These are phyloP conservation scores for Varroa destructor DNA, from an alignment of 1,140 invertebrate genomes.

Conservation along the genomic window DNA sequence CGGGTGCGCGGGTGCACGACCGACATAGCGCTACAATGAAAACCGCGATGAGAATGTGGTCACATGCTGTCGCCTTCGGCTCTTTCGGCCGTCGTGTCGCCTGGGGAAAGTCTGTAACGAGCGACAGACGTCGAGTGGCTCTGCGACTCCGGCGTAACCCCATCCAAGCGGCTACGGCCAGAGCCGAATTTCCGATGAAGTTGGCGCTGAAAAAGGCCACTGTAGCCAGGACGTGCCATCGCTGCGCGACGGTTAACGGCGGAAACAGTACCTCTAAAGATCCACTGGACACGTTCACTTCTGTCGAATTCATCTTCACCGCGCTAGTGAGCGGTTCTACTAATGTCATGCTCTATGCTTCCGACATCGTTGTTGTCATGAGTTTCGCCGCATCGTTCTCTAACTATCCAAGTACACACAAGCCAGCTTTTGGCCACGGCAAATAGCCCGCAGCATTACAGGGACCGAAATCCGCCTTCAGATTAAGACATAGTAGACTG, in stretches of 20 bases:
- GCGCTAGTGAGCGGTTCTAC: too few species aligned
- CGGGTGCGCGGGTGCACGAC: constrained; percentile 16
- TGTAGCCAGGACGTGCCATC: constrained; percentile 6
- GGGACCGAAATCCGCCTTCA: too few species aligned
- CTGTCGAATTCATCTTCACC: too few species aligned
- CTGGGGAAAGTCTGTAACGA: constrained; percentile 18
- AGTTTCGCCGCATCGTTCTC: too few species aligned
- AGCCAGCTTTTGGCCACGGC: too few species aligned
- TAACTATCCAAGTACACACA: too few species aligned
- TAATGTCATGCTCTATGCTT: too few species aligned
- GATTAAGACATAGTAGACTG: too few species aligned
- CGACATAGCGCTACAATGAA: constrained; percentile 16
- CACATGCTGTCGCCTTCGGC: constrained; percentile 21
- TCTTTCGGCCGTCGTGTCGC: constrained; percentile 9
- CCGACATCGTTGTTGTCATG: too few species aligned
- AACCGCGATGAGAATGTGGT: constrained; percentile 24
- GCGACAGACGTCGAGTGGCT: constrained; percentile 4
- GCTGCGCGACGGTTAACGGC: neutral
- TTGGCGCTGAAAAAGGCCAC: neutral
- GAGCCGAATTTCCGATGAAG: neutral
- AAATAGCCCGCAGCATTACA: too few species aligned
- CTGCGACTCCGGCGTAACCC: constrained; percentile 7
- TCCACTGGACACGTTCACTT: too few species aligned
- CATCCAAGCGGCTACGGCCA: constrained; percentile 8
- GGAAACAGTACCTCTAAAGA: neutral